phyloP scores from a whole-genome alignment of 2,113 vertebrate genomes.

The Aphyosemion australe region DNA sequence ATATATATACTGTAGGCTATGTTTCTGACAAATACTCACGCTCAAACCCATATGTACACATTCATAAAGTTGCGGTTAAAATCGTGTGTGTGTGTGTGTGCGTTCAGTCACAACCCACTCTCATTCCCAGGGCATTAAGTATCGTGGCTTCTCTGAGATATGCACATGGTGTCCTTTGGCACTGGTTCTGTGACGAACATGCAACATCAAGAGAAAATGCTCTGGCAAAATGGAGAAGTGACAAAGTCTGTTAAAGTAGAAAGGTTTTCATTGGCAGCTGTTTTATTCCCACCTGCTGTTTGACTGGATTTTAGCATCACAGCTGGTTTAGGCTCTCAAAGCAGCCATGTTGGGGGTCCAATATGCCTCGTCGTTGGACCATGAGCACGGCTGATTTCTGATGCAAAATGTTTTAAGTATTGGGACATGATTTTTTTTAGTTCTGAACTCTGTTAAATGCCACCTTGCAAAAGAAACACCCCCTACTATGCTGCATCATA shows the following conservation, averaged over 20 bases:
- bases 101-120: slow-evolving; percentile 5
- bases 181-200: not conserved
- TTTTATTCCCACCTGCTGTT: not conserved
- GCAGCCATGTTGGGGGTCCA: not conserved
- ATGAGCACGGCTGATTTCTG: not conserved
- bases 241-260: not conserved
- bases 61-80: not conserved
- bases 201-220: slow-evolving; percentile 2
- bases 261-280: not conserved
- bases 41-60: slow-evolving; percentile 1
- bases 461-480: too few relatives aligned
- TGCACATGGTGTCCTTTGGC: slow-evolving; percentile 7
- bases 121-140: not conserved
- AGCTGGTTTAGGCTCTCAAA: not conserved
- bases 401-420: too few relatives aligned
- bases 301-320: not conserved
- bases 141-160: not conserved
- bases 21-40: slow-evolving; percentile 31
- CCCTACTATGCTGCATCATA: too few relatives aligned
- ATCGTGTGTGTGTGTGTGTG: not conserved
- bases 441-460: too few relatives aligned
- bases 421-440: too few relatives aligned
- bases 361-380: not conserved
- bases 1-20: slow-evolving; percentile 1
- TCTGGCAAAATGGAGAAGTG: not conserved